phyloP scores from a whole-genome alignment of 2,113 vertebrate species.

The Lontra canadensis region DNA sequence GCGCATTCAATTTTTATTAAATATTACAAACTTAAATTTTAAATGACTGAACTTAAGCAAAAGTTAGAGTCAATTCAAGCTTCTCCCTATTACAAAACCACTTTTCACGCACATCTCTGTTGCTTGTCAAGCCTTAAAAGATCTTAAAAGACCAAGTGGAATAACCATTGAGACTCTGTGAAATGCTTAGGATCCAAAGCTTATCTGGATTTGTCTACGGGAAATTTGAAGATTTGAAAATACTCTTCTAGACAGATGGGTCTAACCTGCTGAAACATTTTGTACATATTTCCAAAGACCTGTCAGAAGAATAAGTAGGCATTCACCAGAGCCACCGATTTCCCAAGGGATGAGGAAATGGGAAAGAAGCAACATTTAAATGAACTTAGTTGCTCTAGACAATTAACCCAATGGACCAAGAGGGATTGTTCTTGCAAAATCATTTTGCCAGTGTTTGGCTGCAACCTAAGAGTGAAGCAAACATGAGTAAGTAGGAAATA shows the following conservation, averaged over 20 bases:
- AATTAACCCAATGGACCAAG: constrained; percentile 31
- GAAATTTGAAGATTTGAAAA: neutral
- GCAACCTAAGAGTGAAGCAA: constrained; percentile 2
- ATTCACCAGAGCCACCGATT: neutral
- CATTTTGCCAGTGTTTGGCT: neutral
- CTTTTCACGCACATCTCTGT: neutral
- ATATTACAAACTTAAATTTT: neutral
- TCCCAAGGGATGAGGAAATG: neutral
- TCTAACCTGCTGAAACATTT: neutral
- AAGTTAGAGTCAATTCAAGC: neutral
- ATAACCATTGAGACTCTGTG: neutral
- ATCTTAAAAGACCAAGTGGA: neutral
- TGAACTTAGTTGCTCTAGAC: neutral
- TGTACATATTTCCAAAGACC: neutral
- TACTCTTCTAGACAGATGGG: neutral
- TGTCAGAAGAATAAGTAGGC: neutral
- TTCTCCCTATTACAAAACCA: neutral
- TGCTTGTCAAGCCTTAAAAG: neutral
- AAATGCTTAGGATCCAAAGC: neutral
- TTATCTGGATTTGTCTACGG: neutral
- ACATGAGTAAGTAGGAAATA: neutral
- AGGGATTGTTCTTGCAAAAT: constrained; percentile 24
- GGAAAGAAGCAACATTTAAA: neutral
- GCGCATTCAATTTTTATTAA: neutral
- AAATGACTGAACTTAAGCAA: neutral